Percentiles rank a stretch among this genome's conserved stretches.
Conservation (phyloP, 1,140 invertebrate species). For the Drosophila ohnishii region DNA sequence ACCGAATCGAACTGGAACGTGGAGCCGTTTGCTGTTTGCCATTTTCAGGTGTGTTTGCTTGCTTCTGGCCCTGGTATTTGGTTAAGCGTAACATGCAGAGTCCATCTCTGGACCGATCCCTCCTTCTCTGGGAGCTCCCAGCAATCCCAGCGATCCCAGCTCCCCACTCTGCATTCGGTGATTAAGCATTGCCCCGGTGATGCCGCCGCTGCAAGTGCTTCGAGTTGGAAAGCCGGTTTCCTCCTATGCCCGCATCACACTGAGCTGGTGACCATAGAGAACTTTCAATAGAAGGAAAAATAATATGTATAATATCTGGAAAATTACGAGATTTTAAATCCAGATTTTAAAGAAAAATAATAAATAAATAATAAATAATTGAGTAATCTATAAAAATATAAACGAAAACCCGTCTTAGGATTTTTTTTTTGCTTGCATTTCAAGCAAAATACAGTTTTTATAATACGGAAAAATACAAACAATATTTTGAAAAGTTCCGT, state of each 20-base stretch:
- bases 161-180: slow-evolving; percentile 20
- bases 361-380: too few species aligned
- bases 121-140: neutral
- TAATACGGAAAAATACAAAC: neutral
- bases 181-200: slow-evolving; percentile 36
- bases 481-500: neutral
- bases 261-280: neutral
- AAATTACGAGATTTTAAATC: neutral
- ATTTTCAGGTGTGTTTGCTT: slow-evolving; percentile 34
- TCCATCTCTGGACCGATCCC: slow-evolving; percentile 14
- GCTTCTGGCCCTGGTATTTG: slow-evolving; percentile 38
- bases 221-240: slow-evolving; percentile 45
- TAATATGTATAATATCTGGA: neutral
- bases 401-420: neutral
- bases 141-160: neutral
- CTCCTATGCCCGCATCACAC: slow-evolving; percentile 13
- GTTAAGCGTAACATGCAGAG: slow-evolving; percentile 53
- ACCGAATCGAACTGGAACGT: slow-evolving; percentile 42
- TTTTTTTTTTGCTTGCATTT: neutral
- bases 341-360: neutral
- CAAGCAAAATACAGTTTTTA: neutral
- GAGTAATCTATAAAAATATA: neutral
- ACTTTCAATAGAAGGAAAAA: neutral
- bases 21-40: slow-evolving; percentile 32
- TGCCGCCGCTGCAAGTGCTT: slow-evolving; percentile 33